These are phyloP conservation scores for Drepanosiphum platanoidis DNA, from an alignment of 2,888 invertebrate species.

Conservation along the genomic window DNA sequence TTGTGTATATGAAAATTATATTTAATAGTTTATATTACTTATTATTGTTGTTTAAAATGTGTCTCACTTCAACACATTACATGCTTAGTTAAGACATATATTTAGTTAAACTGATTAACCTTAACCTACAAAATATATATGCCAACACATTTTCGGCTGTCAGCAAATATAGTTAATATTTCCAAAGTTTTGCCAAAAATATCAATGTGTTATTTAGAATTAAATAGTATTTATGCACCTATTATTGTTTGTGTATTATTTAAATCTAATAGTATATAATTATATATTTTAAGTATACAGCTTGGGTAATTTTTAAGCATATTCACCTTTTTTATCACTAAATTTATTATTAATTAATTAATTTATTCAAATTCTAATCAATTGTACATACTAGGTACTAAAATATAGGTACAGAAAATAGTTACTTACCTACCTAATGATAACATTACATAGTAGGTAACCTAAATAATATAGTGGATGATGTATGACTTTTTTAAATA, in stretches of 20 bases:
- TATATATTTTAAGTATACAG: too few species aligned
- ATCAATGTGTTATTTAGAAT: constrained; percentile 19
- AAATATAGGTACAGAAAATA: neutral
- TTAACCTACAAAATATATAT: constrained; percentile 43
- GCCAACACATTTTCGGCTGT: constrained; percentile 33
- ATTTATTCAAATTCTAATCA: too few species aligned
- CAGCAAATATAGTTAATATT: constrained; percentile 27
- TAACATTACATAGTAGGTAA: neutral
- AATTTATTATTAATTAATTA: too few species aligned
- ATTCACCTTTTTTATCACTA: too few species aligned
- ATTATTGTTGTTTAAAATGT: neutral
- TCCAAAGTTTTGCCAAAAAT: constrained; percentile 19
- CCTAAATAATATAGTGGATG: neutral
- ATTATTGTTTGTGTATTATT: neutral
- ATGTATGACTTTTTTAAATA: neutral
- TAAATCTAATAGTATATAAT: neutral
- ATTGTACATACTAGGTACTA: neutral
- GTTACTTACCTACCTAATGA: too few species aligned
- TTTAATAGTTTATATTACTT: neutral
- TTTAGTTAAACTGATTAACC: constrained; percentile 11
- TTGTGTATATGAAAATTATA: neutral
- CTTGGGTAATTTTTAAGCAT: too few species aligned
- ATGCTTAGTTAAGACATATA: neutral
- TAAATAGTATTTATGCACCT: constrained; percentile 9
- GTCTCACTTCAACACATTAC: neutral